Base-by-base conservation (phyloP, 2,888 invertebrate genomes). In the Andrena flavipes region DNA sequence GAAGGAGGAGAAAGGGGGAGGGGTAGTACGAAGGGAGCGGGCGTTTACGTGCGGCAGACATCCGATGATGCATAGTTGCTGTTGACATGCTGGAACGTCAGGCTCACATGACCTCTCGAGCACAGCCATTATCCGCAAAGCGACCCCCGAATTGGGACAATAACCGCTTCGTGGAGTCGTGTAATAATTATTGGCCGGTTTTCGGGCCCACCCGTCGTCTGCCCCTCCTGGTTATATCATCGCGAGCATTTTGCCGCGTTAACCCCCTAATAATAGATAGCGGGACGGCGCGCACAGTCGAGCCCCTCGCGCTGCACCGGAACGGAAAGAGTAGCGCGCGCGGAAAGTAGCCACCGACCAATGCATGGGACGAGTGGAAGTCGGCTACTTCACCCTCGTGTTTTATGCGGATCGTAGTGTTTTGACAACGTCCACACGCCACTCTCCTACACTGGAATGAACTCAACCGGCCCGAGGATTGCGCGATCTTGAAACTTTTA, bases 21-120 rank as follows among this genome's bases (percentile, higher is more conserved):
- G 80, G 67, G 63, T 35, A 56, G 70, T 35, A 33, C 73, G 69
- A 62, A 80, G 87, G 84, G 80, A 77, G 69, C 78, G 76, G 81
- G 88, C 88, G 90, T 87, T 90, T 89, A 89, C 93, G 92, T 93
- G 93, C 91, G 85, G 84, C 85, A 89, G 93, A 93, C 93, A 92
- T 91, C 90, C 90, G 92, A 93, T 93, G 93, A 93, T 93, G 93
- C 93, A 93, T 93, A 93, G 93, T 92, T 93, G 93, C 92, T 92
- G 93, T 93, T 93, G 93, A 93, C 93, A 93, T 91, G 93, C 91
- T 89, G 91, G 90, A 91, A 93, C 91, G 93, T 93, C 93, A 93
- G 91, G 86, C 90, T 93, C 93, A 92, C 91, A 91, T 92, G 93
- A 92, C 91, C 92, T 91, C 93, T 92, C 92, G 86, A 92, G 90